Evolutionary conservation across 2,113 vertebrate species (phyloP), one percentile per base, ranked within the genome.

Genomic region (Petroica traversi): DNA sequence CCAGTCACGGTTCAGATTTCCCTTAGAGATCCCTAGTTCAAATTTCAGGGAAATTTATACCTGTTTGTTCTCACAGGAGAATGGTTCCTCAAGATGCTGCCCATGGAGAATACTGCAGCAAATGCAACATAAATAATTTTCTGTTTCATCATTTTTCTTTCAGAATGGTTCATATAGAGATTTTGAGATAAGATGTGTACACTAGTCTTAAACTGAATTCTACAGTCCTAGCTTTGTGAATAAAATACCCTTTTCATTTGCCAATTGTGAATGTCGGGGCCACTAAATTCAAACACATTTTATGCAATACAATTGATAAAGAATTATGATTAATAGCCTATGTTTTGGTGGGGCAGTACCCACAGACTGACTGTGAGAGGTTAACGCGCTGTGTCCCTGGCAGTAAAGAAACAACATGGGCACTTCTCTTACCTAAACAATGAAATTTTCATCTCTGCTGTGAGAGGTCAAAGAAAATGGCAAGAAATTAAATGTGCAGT

Each of bases 391-490:
- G 62, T 80, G 13, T 88, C 62, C 57, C 49, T 54, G 34, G 54
- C 11, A 29, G 61, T 92, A 93, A 83, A 96, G 88, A 89, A 86
- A 83, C 62, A 66, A 94, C 71, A 78, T 29, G 41, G 41, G 59
- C 78, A 38, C 61, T 88, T 92, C 29, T 94, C 67, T 86, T 96
- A 92, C 59, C 54, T 63, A 4, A 11, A 78, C 77, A 93, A 66
- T 48, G 58, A 90, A 87, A 78, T 68, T 95, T 96, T 97, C 71
- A 80, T 96, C 26, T 41, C 73, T 96, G 49, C 71, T 62, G 8
- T 72, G 88, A 89, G 85, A 94, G 91, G 96, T 97, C 94, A 92
- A 66, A 91, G 80, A 96, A 96, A 97, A 97, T 76, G 92, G 77
- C 86, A 96, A 95, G 92, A 89, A 97, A 96, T 84, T 81, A 94